Evolutionary conservation across 2,113 vertebrate genomes (phyloP).

Genomic region (Peromyscus californicus): DNA sequence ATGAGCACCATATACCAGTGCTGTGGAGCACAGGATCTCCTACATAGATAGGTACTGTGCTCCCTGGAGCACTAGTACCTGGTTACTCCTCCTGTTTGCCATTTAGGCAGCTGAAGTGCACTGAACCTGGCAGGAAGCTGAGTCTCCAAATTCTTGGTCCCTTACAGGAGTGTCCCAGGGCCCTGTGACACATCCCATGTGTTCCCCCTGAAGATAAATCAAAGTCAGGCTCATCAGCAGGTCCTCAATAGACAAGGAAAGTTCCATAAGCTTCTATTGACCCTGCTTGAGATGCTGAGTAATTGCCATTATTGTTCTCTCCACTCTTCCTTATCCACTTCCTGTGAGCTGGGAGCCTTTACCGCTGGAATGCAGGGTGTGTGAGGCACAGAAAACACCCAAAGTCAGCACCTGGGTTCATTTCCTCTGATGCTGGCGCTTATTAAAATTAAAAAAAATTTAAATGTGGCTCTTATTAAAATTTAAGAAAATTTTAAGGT

Average conservation of each 20-base stretch:
- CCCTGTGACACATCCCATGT: no score
- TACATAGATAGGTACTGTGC: not conserved
- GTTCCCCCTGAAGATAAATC: not conserved
- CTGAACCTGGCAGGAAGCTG: not conserved
- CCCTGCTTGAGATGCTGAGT: not conserved
- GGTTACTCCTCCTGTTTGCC: not conserved
- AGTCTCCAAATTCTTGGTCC: not conserved
- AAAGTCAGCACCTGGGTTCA: not conserved
- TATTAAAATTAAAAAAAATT: not conserved
- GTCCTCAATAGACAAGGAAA: not conserved
- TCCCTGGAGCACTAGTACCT: not conserved
- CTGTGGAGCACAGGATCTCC: not conserved
- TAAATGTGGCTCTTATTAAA: no score
- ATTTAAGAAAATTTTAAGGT: not conserved
- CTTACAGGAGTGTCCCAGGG: not conserved
- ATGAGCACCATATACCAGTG: not conserved
- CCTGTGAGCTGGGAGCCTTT: not conserved
- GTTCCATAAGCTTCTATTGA: not conserved
- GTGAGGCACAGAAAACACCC: not conserved
- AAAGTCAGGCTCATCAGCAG: not conserved
- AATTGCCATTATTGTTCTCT: not conserved
- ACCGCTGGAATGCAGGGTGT: accelerated
- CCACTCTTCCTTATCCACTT: not conserved
- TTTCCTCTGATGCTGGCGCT: not conserved
- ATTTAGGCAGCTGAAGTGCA: not conserved